Base-by-base conservation (phyloP, 2,888 invertebrate species). In the Fissipunctia ypsillon region DNA sequence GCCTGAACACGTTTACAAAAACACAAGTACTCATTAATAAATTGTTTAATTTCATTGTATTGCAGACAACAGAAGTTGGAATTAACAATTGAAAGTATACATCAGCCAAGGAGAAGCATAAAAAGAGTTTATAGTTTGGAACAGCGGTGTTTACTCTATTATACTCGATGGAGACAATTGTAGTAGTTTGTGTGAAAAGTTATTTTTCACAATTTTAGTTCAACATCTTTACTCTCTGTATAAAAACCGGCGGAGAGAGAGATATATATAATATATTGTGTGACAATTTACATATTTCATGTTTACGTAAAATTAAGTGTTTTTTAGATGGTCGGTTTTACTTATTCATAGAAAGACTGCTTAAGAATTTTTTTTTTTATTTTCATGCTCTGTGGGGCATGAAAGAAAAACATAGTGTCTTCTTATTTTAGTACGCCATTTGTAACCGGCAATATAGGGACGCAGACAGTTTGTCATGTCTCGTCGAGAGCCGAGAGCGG, bases 351-450 rank as follows among this genome's bases (percentile, higher is more conserved):
- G 56, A 67, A 70, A 69, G 9, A 43, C 22, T 69, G 61, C 43
- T 78, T 28, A 54, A 64, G 50, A 69, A 48, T 57, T 28, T 68
- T 35, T 70, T 41, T 57, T 50, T 83, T 59, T 73, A 80, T 67
- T 59, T 59, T 74, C 69, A n/a, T 69, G 84, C 80, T 69, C 69
- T 61, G 80, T 45, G 56, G 75, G 63, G 84, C 80, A 60, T 75
- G 69, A 80, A 74, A 80, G 69, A 80, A 74, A 83, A 66, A 80
- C 54, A 79, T 69, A 69, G 78, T 66, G 56, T 83, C 65, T 73
- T 28, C 35, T 73, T 48, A 63, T 69, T 83, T 73, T 66, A 45
- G 38, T 74, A 10, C 48, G 69, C 69, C 63, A 83, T 80, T 80
- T 74, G 80, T 80, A 66, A 74, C 61, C 22, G 61, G 73, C 73